Base-by-base conservation (phyloP, 2,797 vertebrate genomes). In the Smutsia gigantea region DNA sequence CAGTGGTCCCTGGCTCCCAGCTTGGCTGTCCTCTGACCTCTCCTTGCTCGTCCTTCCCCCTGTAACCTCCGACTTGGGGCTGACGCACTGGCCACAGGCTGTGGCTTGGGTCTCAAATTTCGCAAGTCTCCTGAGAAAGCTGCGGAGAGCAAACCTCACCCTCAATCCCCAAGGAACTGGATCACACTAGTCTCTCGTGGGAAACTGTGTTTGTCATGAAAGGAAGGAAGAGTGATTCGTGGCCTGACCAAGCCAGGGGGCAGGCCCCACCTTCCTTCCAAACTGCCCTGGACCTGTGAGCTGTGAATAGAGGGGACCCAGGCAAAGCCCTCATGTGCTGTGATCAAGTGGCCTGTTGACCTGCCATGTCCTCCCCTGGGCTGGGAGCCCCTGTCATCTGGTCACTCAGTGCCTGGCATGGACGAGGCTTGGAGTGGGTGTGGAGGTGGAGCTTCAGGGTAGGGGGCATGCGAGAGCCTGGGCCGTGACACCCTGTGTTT, bases 51-150 rank as follows among this genome's bases (percentile, higher is more conserved):
- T 87, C 88, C 53, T 81, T 55, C 86, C 59, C 82, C 23, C 10
- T 23, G 0, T 87, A 93, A 96, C 96, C 94, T 93, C 94, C 96
- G 95, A 95, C 93, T 93, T 94, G 94, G 61, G 77, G n/a, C 87
- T 90, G 90, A 96, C 90, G 90, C 18, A 81, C 31, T 55, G 77
- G 75, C 93, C 97, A 94, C 85, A 77, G 87, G 64, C 92, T 97
- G 96, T 95, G 85, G 92, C 78, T 96, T 93, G 74, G 85, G 78
- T 79, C 95, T 96, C 93, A 78, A 85, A 97, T 96, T 97, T 96
- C 88, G 8, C 85, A 97, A 97, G 94, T 97, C 92, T 75, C 71
- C 71, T 95, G 87, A 96, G 96, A 96, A 97, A 90, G 39, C 84
- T 72, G 42, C 10, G 63, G 89, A 90, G 51, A 69, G 34, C 61